These are phyloP conservation scores for Tetragnatha versicolor DNA, from an alignment of 1,140 invertebrate genomes.

Conservation along the genomic window DNA sequence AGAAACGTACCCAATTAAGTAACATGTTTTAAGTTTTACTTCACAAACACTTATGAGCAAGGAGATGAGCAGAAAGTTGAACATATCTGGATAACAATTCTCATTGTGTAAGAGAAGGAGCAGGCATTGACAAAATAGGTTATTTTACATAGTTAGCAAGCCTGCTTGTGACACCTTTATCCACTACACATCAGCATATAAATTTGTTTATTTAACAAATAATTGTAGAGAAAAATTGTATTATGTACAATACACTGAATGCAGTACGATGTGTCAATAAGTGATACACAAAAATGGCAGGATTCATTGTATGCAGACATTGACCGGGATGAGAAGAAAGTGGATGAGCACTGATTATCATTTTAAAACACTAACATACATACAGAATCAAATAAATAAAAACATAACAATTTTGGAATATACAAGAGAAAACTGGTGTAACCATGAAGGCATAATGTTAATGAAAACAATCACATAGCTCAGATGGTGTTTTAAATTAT, in stretches of 20 bases:
- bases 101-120: not conserved
- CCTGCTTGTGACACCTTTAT: not conserved
- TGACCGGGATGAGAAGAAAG: constrained; percentile 37
- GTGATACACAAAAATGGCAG: constrained; percentile 50
- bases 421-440: constrained; percentile 29
- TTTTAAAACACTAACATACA: constrained; percentile 29
- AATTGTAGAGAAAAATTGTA: constrained; percentile 17
- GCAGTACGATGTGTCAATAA: constrained; percentile 3
- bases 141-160: not conserved
- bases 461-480: not conserved
- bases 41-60: constrained; percentile 39
- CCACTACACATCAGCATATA: constrained; percentile 46
- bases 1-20: too few species aligned
- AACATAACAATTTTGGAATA: not conserved
- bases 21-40: too few species aligned
- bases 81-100: constrained; percentile 5
- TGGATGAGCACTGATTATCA: constrained; percentile 36
- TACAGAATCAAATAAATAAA: not conserved
- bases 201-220: constrained; percentile 41
- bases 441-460: constrained; percentile 22
- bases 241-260: constrained; percentile 24
- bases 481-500: too few species aligned
- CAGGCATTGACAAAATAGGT: not conserved
- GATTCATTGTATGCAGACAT: constrained; percentile 50
- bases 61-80: constrained; percentile 25